Percentiles rank a stretch among this genome's conserved stretches.
Evolutionary conservation across 1,140 invertebrate species (phyloP).

Genomic region (Camponotus pennsylvanicus): DNA sequence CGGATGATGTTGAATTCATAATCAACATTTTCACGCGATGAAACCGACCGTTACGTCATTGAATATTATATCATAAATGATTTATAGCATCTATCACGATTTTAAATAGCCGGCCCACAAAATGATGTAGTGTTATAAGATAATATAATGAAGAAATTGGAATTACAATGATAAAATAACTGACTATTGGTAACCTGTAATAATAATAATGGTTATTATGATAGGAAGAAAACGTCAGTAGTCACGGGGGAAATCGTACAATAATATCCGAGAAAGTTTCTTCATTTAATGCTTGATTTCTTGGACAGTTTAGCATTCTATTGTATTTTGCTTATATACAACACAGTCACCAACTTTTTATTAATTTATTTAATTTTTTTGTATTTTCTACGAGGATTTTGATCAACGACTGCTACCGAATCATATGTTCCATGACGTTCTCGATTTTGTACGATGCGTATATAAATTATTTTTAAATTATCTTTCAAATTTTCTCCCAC

Average conservation of each 20-base stretch:
- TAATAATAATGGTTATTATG: constrained; percentile 10
- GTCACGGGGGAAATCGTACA: background rate
- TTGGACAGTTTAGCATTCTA: background rate
- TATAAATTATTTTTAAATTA: constrained; percentile 44
- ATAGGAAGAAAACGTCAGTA: background rate
- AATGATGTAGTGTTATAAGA: background rate
- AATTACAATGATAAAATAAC: background rate
- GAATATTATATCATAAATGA: background rate
- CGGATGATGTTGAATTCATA: background rate
- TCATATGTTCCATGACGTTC: background rate
- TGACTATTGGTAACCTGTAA: background rate
- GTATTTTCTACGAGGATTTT: background rate
- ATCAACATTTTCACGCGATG: background rate
- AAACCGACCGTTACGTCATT: background rate
- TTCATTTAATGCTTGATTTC: constrained; percentile 36
- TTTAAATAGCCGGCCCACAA: background rate
- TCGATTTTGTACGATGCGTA: background rate
- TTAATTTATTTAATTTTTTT: too few relatives aligned
- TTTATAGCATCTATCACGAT: background rate
- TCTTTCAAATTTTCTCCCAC: background rate
- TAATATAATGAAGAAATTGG: background rate
- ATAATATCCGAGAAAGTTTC: constrained; percentile 29
- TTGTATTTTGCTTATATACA: background rate
- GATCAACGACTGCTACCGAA: background rate
- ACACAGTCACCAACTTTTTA: background rate